Evolutionary conservation across 2,113 vertebrate genomes (phyloP).

Genomic region (Misgurnus mizolepis): DNA sequence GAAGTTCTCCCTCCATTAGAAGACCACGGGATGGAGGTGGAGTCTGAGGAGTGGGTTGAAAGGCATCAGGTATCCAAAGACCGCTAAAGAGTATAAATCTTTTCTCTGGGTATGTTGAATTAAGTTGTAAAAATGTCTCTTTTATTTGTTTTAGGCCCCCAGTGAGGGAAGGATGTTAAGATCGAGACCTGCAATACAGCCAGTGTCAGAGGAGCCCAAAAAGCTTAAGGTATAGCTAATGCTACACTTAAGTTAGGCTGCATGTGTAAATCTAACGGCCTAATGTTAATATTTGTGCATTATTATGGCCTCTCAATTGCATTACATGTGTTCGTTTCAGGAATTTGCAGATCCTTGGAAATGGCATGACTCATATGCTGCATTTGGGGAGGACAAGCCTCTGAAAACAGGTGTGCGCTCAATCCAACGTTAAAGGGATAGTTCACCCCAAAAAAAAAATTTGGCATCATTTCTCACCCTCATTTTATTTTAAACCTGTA

Average conservation of each 20-base stretch:
- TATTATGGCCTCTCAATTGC: not conserved
- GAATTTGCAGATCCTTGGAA: conserved; percentile 76
- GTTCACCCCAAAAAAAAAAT: too few relatives aligned
- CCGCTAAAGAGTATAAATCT: not conserved
- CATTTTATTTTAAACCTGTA: not conserved
- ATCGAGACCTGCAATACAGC: conserved; percentile 45
- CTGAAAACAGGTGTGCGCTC: conserved; percentile 76
- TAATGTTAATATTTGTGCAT: not conserved
- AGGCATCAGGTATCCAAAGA: conserved; percentile 72
- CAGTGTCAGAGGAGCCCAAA: conserved; percentile 34
- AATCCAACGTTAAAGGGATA: not conserved
- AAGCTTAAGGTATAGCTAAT: conserved; percentile 41
- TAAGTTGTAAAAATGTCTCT: not conserved
- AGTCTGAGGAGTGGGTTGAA: conserved; percentile 58
- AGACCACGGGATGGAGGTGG: conserved; percentile 51
- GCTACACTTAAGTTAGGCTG: not conserved
- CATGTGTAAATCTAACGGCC: too few relatives aligned
- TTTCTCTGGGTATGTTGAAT: not conserved
- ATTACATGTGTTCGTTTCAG: conserved; percentile 58
- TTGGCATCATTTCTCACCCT: not conserved
- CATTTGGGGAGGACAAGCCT: conserved; percentile 70
- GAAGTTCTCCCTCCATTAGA: conserved; percentile 54
- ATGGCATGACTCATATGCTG: conserved; percentile 79
- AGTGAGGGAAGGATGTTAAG: conserved; percentile 62
- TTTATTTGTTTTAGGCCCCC: conserved; percentile 56